A percentile compares a stretch with the other conserved stretches of the same genome.
These are phyloP conservation scores for Procambarus virginalis DNA, from an alignment of 1,140 invertebrate genomes.

Conservation along the genomic window DNA sequence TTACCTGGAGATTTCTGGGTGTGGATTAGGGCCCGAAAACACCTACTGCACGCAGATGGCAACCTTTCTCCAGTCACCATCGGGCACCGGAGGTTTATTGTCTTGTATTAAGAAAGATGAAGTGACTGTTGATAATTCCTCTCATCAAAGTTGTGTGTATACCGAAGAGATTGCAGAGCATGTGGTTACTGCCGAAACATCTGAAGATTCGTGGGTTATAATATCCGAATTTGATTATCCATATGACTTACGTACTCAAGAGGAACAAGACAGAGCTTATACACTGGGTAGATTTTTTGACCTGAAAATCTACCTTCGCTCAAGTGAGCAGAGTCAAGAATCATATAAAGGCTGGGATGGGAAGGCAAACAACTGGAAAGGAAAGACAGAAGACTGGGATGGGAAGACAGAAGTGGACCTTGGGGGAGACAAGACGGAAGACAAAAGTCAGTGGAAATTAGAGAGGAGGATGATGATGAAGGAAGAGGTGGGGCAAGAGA, in stretches of 20 bases:
- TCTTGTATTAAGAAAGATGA: neutral
- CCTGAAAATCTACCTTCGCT: neutral
- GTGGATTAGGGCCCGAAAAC: slow-evolving; percentile 35
- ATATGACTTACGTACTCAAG: slow-evolving; percentile 22
- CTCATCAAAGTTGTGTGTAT: neutral
- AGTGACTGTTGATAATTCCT: neutral
- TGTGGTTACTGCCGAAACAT: neutral
- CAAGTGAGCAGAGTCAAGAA: neutral
- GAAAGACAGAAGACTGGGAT: neutral
- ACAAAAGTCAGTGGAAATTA: neutral
- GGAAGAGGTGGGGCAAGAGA: too few species aligned
- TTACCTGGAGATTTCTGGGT: slow-evolving; percentile 31
- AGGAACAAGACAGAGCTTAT: slow-evolving; percentile 25
- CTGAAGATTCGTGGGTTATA: neutral
- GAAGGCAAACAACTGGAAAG: too few species aligned
- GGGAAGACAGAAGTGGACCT: too few species aligned
- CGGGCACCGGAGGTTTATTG: neutral
- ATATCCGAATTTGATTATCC: slow-evolving; percentile 17
- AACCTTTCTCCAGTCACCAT: slow-evolving; percentile 7
- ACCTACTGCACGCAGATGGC: slow-evolving; percentile 40
- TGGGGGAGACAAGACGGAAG: neutral
- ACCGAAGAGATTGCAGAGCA: neutral
- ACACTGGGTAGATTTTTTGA: slow-evolving; percentile 24
- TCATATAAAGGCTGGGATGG: neutral
- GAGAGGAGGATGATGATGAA: too few species aligned